Evolutionary conservation across 92 coral and sea anemone genomes (phyloP).

Genomic region (Parazoanthus darwini): DNA sequence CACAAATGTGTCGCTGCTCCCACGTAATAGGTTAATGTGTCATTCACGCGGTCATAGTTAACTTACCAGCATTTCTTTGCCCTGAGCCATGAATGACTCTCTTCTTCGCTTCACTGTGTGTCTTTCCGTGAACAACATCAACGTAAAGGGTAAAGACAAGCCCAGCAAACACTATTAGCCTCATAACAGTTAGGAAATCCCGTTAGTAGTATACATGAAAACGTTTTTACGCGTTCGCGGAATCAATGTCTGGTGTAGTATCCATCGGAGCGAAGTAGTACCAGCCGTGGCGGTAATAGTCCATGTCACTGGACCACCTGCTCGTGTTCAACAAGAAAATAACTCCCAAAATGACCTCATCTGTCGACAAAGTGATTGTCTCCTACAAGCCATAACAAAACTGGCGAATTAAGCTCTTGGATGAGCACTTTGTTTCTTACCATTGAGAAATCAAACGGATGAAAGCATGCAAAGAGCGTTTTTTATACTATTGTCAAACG

Average conservation of each 20-base stretch:
- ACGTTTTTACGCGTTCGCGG: not conserved
- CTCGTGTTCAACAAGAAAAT: not conserved
- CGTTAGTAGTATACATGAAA: slow-evolving; percentile 27
- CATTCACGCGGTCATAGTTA: slow-evolving; percentile 1
- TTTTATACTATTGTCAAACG: not conserved
- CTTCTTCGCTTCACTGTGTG: not conserved
- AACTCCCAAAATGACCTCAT: slow-evolving; percentile 25
- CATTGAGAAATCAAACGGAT: not conserved
- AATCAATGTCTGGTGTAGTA: slow-evolving; percentile 27
- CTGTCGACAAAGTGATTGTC: not conserved
- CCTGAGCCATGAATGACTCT: not conserved
- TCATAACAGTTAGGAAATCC: slow-evolving; percentile 27
- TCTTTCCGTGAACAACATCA: not conserved
- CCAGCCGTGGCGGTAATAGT: not conserved
- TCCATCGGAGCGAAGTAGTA: not conserved
- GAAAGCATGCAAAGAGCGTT: not conserved
- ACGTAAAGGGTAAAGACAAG: slow-evolving; percentile 1
- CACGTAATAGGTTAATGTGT: not conserved
- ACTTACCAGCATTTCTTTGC: slow-evolving; percentile 24
- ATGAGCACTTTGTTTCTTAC: not conserved
- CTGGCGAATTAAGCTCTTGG: not conserved
- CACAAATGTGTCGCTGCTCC: not conserved
- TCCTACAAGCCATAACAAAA: not conserved
- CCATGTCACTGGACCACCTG: slow-evolving; percentile 32
- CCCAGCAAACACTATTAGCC: not conserved